A percentile compares a stretch with the other conserved stretches of the same genome.
Conservation (phyloP, 2,888 invertebrate species). For the Rhagonycha fulva region DNA sequence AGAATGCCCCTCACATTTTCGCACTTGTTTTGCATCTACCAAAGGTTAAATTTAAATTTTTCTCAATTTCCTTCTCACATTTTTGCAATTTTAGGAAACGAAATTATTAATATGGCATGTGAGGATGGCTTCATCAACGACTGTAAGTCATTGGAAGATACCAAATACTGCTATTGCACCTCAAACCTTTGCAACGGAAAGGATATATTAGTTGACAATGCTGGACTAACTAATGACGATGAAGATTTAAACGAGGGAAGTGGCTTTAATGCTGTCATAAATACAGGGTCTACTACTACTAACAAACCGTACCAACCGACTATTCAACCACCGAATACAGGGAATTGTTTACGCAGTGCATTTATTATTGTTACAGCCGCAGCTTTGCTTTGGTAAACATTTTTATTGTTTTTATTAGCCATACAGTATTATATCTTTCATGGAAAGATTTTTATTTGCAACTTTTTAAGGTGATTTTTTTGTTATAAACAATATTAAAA, state of each 20-base stretch:
- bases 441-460: not conserved
- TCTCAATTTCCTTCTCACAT: not conserved
- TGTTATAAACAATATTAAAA: not conserved
- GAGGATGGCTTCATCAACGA: conserved; percentile 40
- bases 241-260: conserved; percentile 26
- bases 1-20: conserved; percentile 23
- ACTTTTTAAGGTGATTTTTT: not conserved
- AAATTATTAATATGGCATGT: conserved; percentile 40
- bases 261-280: conserved; percentile 8
- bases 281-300: not conserved
- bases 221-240: conserved; percentile 11
- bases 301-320: conserved; percentile 7
- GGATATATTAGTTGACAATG: conserved; percentile 6
- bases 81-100: conserved; percentile 14
- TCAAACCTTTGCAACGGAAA: conserved; percentile 47
- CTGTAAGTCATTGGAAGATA: conserved; percentile 47
- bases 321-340: conserved; percentile 8
- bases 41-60: conserved; percentile 22
- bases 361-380: conserved; percentile 13
- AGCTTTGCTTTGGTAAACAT: conserved; percentile 10
- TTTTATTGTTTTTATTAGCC: not conserved
- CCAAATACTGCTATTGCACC: conserved; percentile 50
- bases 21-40: conserved; percentile 26
- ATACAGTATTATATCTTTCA: conserved; percentile 18
- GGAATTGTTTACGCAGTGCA: conserved; percentile 16